Percentiles rank a stretch among this genome's conserved stretches.
Conservation (phyloP, 2,888 invertebrate species). For the Limnephilus auricula region DNA sequence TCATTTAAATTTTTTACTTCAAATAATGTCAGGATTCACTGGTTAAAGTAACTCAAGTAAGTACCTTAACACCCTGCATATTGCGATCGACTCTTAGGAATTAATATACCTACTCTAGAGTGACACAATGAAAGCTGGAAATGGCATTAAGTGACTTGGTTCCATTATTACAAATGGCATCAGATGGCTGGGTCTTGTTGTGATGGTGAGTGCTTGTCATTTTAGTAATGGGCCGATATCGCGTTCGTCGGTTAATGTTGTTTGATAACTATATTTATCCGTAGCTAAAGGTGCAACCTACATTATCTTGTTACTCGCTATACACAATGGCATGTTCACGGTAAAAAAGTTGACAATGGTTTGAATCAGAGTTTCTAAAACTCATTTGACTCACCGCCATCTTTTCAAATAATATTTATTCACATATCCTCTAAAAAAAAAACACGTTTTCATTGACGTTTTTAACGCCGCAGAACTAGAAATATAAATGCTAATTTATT, state of each 20-base stretch:
- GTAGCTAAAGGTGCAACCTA: background rate
- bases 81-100: background rate
- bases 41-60: too few relatives aligned
- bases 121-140: background rate
- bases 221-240: constrained; percentile 33
- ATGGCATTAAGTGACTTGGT: background rate
- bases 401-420: background rate
- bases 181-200: background rate
- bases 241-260: constrained; percentile 22
- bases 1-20: too few relatives aligned
- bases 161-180: constrained; percentile 34
- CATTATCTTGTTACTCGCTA: background rate
- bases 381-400: background rate
- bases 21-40: too few relatives aligned
- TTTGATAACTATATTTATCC: constrained; percentile 9
- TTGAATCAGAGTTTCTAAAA: background rate
- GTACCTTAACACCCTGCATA: too few relatives aligned
- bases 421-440: background rate
- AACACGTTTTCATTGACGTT: too few relatives aligned
- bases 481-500: too few relatives aligned
- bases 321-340: background rate
- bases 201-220: constrained; percentile 38
- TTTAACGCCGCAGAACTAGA: too few relatives aligned
- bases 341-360: background rate
- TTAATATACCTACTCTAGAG: background rate